A percentile compares a stretch with the other conserved stretches of the same genome.
These are phyloP conservation scores for Drosophila fungiperda DNA, from an alignment of 2,888 invertebrate genomes.

Conservation along the genomic window DNA sequence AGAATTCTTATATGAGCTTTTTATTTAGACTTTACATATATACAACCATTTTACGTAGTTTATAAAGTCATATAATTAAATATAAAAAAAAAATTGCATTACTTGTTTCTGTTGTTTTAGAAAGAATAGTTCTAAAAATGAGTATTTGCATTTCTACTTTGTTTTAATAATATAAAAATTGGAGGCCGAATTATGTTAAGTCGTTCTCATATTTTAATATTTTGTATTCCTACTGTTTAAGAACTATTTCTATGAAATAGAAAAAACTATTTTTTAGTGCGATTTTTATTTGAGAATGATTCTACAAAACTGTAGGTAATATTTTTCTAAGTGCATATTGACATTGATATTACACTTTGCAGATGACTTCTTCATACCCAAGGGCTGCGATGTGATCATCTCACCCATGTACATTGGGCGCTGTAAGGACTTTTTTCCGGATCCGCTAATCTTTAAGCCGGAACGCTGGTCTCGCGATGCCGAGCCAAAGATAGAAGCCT, in stretches of 20 bases:
- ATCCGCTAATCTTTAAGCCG: conserved; percentile 54
- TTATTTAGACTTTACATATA: too few species aligned
- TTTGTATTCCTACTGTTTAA: too few species aligned
- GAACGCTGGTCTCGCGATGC: conserved; percentile 68
- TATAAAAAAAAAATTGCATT: not conserved
- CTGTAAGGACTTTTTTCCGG: conserved; percentile 67
- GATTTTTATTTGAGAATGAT: too few species aligned
- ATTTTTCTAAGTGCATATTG: not conserved
- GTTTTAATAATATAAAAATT: not conserved
- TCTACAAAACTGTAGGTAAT: not conserved
- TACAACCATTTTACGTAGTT: not conserved
- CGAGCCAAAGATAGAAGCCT: conserved; percentile 57
- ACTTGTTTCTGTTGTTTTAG: not conserved
- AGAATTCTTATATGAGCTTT: not conserved
- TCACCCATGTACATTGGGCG: conserved; percentile 70
- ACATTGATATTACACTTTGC: not conserved
- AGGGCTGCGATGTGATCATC: conserved; percentile 62
- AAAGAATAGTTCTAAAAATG: not conserved
- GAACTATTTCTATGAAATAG: too few species aligned
- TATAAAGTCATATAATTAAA: not conserved
- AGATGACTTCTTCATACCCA: conserved; percentile 68
- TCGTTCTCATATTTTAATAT: too few species aligned
- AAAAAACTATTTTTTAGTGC: too few species aligned
- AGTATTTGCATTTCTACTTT: not conserved
- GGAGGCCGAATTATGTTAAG: too few species aligned